phyloP scores from a whole-genome alignment of 2,888 invertebrate species.

The Himalopsyche japonica region DNA sequence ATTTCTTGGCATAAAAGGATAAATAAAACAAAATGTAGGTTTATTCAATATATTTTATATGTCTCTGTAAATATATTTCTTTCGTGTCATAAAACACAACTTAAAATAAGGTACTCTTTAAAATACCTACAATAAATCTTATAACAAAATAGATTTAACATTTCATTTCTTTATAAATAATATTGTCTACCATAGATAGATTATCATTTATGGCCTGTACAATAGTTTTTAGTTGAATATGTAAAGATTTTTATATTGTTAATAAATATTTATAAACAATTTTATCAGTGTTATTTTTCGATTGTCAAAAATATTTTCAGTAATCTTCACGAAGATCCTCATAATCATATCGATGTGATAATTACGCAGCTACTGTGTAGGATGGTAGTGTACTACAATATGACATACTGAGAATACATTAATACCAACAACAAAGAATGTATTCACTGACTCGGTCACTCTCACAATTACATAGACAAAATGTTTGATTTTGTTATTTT shows the following conservation, averaged over 20 bases:
- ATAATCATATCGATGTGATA: too few species aligned
- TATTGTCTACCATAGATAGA: not conserved
- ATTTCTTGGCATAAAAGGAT: too few species aligned
- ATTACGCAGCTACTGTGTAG: too few species aligned
- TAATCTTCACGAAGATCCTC: too few species aligned
- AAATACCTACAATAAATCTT: not conserved
- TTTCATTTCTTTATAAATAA: not conserved
- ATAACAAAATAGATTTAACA: not conserved
- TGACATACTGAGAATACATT: too few species aligned
- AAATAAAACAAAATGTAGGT: not conserved
- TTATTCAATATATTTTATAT: not conserved
- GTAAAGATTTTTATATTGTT: not conserved
- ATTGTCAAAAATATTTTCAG: not conserved
- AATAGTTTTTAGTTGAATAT: not conserved
- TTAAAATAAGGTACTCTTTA: not conserved
- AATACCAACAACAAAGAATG: too few species aligned
- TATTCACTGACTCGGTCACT: too few species aligned
- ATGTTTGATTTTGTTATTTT: too few species aligned
- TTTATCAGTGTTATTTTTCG: not conserved
- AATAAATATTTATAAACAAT: not conserved
- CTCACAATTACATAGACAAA: too few species aligned
- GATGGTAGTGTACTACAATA: too few species aligned
- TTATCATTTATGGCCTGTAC: not conserved
- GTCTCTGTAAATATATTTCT: not conserved
- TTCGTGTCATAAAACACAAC: not conserved